These are phyloP conservation scores for Apistogramma diplotaenia DNA, from an alignment of 2,113 vertebrate species.

Conservation along the genomic window DNA sequence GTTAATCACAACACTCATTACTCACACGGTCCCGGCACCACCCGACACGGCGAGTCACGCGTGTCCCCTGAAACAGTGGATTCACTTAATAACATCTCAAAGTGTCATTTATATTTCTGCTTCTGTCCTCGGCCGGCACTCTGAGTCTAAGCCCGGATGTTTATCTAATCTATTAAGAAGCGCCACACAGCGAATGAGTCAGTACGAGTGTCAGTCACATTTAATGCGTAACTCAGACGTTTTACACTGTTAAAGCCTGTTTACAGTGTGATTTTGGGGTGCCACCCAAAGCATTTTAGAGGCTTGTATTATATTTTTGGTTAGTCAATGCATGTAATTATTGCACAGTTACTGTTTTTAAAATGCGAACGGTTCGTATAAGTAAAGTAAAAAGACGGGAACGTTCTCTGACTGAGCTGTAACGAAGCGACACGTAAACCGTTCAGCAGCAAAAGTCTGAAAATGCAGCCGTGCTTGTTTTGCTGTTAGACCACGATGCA, in stretches of 20 bases:
- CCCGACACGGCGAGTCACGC: slow-evolving; percentile 20
- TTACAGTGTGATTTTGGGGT: not conserved
- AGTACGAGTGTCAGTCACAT: not conserved
- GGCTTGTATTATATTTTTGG: not conserved
- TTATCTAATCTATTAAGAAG: not conserved
- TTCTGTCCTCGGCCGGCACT: not conserved
- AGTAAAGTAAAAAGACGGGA: not conserved
- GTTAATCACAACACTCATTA: slow-evolving; percentile 55
- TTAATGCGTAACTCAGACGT: not conserved
- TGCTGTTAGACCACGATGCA: not conserved
- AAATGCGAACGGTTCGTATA: not conserved
- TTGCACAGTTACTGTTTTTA: not conserved
- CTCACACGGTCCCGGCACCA: slow-evolving; percentile 32
- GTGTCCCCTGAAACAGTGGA: slow-evolving; percentile 1
- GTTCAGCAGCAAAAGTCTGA: no score
- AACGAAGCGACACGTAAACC: no score
- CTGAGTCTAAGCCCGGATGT: no score
- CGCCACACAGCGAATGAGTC: not conserved
- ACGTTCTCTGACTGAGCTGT: not conserved
- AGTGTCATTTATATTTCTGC: not conserved
- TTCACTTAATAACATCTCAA: not conserved
- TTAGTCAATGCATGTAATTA: not conserved
- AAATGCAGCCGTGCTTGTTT: not conserved
- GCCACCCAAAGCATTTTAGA: no score
- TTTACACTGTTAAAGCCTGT: not conserved